A percentile compares a stretch with the other conserved stretches of the same genome.
These are phyloP conservation scores for Melipona beecheii DNA, from an alignment of 2,888 invertebrate genomes.

Conservation along the genomic window DNA sequence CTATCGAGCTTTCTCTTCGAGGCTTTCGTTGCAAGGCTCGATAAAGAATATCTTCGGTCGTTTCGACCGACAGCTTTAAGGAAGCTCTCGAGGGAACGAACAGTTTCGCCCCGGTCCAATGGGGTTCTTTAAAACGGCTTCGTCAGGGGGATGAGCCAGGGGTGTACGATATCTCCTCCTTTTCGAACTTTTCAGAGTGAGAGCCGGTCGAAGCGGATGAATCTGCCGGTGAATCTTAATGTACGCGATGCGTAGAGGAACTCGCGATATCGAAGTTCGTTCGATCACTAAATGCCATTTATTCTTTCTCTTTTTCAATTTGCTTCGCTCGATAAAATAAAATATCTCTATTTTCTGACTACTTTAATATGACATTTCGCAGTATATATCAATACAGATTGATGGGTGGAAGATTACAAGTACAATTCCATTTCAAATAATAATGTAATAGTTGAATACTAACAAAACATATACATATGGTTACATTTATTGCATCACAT, in stretches of 20 bases:
- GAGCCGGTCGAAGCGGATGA: constrained; percentile 31
- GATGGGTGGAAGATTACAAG: background rate
- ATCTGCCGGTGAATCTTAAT: constrained; percentile 44
- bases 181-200: constrained; percentile 10
- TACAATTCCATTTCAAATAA: background rate
- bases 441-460: background rate
- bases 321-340: background rate
- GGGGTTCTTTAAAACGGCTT: constrained; percentile 43
- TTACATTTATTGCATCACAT: too few species aligned
- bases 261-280: constrained; percentile 24
- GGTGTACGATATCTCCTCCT: constrained; percentile 31
- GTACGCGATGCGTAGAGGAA: constrained; percentile 7
- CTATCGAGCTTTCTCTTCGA: constrained; percentile 19
- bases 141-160: background rate
- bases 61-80: constrained; percentile 33
- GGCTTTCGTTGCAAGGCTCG: constrained; percentile 42
- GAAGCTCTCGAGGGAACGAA: constrained; percentile 45
- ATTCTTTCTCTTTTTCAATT: background rate
- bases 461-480: background rate
- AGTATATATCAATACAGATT: too few species aligned
- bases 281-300: background rate
- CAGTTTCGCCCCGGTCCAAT: constrained; percentile 49
- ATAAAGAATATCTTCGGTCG: constrained; percentile 47
- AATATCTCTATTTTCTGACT: too few species aligned
- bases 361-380: too few species aligned